A percentile compares a stretch with the other conserved stretches of the same genome.
Conservation (phyloP, 1,140 invertebrate species). For the Heliothis subflexa region DNA sequence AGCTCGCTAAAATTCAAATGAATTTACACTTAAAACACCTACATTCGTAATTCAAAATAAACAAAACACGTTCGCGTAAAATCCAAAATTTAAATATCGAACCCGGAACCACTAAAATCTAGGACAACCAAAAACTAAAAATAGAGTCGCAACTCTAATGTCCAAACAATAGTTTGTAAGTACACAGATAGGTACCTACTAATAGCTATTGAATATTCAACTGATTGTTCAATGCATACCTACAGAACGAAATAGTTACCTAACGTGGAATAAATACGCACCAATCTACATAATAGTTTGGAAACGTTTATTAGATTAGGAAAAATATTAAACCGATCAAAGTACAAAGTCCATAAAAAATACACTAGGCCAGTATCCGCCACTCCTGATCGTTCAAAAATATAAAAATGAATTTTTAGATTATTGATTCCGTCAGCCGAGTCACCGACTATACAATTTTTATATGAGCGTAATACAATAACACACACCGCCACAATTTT, state of each 20-base stretch:
- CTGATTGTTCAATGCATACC: constrained; percentile 8
- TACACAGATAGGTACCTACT: background rate
- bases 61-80: too few relatives aligned
- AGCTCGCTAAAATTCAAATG: too few relatives aligned
- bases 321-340: background rate
- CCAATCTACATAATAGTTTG: constrained; percentile 18
- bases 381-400: constrained; percentile 59
- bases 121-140: background rate
- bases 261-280: constrained; percentile 6
- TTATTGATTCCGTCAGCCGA: constrained; percentile 78
- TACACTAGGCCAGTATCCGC: background rate
- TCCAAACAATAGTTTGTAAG: background rate
- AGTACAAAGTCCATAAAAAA: background rate
- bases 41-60: too few relatives aligned
- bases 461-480: constrained; percentile 77
- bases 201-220: constrained; percentile 35
- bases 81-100: too few relatives aligned
- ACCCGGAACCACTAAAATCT: background rate
- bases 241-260: constrained; percentile 7
- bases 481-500: constrained; percentile 65
- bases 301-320: background rate
- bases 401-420: constrained; percentile 82
- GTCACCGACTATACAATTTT: constrained; percentile 77
- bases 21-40: too few relatives aligned
- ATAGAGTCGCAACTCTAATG: background rate